Base-by-base conservation (phyloP, 2,113 vertebrate species). In the Diphyllodes magnificus region DNA sequence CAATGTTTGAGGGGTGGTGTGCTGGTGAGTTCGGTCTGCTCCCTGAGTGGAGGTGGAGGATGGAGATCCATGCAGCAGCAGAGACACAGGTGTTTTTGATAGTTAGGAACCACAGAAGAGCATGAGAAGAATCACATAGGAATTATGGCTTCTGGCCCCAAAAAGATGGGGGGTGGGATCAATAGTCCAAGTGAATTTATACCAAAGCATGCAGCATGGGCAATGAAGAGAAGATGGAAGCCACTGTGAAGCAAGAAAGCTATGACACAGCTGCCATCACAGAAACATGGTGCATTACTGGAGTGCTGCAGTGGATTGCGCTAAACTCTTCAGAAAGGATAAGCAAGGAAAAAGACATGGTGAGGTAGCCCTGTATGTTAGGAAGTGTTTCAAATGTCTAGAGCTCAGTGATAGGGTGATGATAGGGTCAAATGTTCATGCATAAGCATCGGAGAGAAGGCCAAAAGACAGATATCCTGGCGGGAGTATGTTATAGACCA, bases 21-120 rank as follows among this genome's bases (percentile, higher is more conserved):
- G 5, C 11, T 37, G 31, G 11, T 23, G 33, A 51, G 18, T 28
- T 69, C 0, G 0, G 37, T 60, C 54, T 53, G 23, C 27, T 27
- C 51, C 30, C 14, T 60, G 33, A 33, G 14, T 68, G 27, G 20
- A 44, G 33, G 27, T 37, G 22, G 57, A 44, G 44, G 27, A 37
- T 51, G 22, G 22, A 51, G 31, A 37, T 37, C 53, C 37, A 60
- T 28, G 12, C 18, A 39, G 39, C 33, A 69, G 39, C 0, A 2
- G 44, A 86, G 12, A 45, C 28, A 69, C 4, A 16, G 15, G 18
- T 53, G 27, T 28, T 77, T 33, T 9, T 37, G 33, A 13, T 27
- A 35, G 22, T 33, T 86, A 68, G 22, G 45, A 86, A 45, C 18
- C 27, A 27, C 27, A 60, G 18, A 86, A 27, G 3, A 27, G 9